These are phyloP conservation scores for Eupithecia abbreviata DNA, from an alignment of 2,888 invertebrate genomes.

Conservation along the genomic window DNA sequence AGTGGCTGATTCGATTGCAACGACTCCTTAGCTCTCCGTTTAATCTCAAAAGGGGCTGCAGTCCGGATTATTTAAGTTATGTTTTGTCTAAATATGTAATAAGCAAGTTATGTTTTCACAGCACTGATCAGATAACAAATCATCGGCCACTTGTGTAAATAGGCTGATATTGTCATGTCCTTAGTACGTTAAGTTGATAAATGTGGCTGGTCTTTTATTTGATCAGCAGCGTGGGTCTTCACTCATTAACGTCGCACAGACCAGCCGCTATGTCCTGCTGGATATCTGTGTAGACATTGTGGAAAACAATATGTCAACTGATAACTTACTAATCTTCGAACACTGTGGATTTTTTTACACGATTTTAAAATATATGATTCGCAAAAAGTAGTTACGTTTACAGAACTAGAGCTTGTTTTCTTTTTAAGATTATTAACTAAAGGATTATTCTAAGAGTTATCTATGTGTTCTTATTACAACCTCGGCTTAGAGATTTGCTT, in stretches of 20 bases:
- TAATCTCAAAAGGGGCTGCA: background rate
- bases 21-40: background rate
- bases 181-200: slow-evolving; percentile 49
- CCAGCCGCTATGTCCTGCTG: background rate
- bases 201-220: slow-evolving; percentile 61
- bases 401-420: background rate
- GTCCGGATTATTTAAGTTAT: background rate
- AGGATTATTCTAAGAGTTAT: background rate
- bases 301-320: background rate
- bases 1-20: background rate
- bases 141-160: slow-evolving; percentile 17
- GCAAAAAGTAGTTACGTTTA: background rate
- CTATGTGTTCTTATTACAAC: background rate
- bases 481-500: background rate
- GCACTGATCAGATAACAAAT: background rate
- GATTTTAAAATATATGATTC: background rate
- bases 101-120: background rate
- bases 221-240: slow-evolving; percentile 67
- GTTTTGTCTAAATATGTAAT: background rate
- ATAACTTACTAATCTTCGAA: background rate
- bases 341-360: background rate
- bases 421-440: background rate
- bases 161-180: slow-evolving; percentile 50
- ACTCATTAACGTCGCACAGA: slow-evolving; percentile 67
- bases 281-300: background rate